phyloP scores from a whole-genome alignment of 2,797 vertebrate species.

The Crypturellus tataupa region DNA sequence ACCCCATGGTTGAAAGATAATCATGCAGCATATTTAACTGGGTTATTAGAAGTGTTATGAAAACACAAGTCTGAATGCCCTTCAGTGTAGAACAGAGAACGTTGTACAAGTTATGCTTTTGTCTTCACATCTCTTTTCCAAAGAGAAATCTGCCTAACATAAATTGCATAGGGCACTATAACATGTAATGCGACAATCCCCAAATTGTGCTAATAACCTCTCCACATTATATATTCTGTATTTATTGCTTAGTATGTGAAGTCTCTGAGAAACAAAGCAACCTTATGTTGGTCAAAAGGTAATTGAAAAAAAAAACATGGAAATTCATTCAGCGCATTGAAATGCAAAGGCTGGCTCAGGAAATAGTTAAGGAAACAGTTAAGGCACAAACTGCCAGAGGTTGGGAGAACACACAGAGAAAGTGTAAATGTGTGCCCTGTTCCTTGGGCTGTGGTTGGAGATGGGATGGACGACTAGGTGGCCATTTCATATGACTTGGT shows the following conservation, averaged over 20 bases:
- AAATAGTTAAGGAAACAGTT: not conserved
- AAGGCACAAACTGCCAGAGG: not conserved
- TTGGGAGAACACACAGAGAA: not conserved
- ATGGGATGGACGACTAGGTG: not conserved
- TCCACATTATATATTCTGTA: not conserved
- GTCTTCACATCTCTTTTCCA: not conserved
- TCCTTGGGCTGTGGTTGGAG: not conserved
- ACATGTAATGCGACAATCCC: not conserved
- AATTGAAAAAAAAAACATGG: not conserved
- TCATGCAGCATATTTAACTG: not conserved
- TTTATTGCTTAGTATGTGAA: not conserved
- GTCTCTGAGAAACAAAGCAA: not conserved
- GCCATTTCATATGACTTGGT: not conserved
- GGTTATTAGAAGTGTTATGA: not conserved
- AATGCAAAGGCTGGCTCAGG: not conserved
- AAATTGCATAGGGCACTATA: not conserved
- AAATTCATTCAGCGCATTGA: not conserved
- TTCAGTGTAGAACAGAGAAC: not conserved
- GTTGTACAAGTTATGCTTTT: not conserved
- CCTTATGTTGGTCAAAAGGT: not conserved
- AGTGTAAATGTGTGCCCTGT: not conserved
- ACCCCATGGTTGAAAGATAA: not conserved
- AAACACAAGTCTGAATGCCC: not conserved
- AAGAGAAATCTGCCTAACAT: not conserved
- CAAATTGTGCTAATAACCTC: not conserved